Conservation (phyloP, 2,113 vertebrate genomes). For the Brevimyrus niger region DNA sequence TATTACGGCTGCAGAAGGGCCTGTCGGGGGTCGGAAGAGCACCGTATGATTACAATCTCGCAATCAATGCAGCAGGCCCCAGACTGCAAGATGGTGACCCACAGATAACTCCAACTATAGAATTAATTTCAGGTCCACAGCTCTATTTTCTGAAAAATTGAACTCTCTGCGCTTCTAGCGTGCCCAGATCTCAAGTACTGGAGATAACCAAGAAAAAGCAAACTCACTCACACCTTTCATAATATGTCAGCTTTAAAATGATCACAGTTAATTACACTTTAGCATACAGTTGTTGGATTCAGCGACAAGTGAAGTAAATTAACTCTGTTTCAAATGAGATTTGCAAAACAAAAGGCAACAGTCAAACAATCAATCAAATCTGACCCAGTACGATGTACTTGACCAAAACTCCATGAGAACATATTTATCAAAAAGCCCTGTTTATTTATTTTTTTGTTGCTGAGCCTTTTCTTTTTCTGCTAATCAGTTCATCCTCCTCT, state of each 20-base stretch:
- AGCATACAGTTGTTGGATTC: neutral
- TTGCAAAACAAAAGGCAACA: conserved; percentile 36
- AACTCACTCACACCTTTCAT: neutral
- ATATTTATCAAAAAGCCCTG: conserved; percentile 11
- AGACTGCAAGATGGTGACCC: neutral
- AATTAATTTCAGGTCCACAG: conserved; percentile 1
- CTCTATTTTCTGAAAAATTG: neutral
- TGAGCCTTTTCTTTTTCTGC: conserved; percentile 32
- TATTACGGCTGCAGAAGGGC: neutral
- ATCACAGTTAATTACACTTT: neutral
- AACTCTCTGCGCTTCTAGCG: neutral
- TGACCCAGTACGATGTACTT: conserved; percentile 34
- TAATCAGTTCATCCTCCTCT: conserved; percentile 49
- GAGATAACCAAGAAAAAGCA: neutral
- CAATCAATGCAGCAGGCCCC: neutral
- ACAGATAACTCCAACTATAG: neutral
- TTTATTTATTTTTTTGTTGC: conserved; percentile 50
- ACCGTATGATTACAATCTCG: neutral
- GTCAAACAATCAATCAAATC: conserved; percentile 27
- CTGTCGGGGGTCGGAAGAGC: neutral
- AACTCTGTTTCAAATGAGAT: conserved; percentile 10
- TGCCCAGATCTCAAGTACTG: neutral
- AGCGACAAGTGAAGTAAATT: neutral
- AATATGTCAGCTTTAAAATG: neutral
- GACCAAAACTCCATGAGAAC: conserved; percentile 29